Conservation (phyloP, 2,113 vertebrate genomes). For the Cryptotis parvus region DNA sequence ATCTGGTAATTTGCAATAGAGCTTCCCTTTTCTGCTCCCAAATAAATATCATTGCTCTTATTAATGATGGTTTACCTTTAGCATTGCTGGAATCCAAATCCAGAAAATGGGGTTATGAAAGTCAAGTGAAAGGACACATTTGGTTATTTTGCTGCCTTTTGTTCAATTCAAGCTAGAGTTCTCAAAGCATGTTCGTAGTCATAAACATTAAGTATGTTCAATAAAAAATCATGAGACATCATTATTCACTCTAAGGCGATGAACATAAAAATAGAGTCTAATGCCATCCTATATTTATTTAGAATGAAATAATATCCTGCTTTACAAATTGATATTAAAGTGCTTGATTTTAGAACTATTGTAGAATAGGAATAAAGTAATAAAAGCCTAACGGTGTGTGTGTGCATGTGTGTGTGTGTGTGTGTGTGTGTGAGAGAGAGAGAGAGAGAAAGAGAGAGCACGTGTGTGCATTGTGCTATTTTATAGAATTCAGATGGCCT, state of each 20-base stretch:
- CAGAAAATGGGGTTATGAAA: conserved; percentile 17
- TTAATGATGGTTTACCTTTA: background rate
- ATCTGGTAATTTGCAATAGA: too few relatives aligned
- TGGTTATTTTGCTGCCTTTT: conserved; percentile 19
- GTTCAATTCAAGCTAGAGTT: conserved; percentile 11
- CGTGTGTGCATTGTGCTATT: background rate
- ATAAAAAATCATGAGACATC: background rate
- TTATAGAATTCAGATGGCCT: background rate
- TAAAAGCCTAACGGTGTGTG: background rate
- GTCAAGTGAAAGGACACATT: background rate
- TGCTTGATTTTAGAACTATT: background rate
- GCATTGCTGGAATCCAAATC: background rate
- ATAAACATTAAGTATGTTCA: background rate
- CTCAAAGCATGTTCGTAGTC: background rate
- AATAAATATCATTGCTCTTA: background rate
- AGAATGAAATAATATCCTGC: background rate
- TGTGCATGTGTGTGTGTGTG: background rate
- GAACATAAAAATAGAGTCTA: background rate
- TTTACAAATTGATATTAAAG: conserved; percentile 26
- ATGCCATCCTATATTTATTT: background rate
- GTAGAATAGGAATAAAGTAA: conserved; percentile 35
- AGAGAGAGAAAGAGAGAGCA: too few relatives aligned
- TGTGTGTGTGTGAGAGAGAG: too few relatives aligned
- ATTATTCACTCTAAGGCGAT: background rate
- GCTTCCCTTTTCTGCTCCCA: background rate